phyloP scores from a whole-genome alignment of 2,888 invertebrate genomes.

The Chaetogeoica ovagalla region DNA sequence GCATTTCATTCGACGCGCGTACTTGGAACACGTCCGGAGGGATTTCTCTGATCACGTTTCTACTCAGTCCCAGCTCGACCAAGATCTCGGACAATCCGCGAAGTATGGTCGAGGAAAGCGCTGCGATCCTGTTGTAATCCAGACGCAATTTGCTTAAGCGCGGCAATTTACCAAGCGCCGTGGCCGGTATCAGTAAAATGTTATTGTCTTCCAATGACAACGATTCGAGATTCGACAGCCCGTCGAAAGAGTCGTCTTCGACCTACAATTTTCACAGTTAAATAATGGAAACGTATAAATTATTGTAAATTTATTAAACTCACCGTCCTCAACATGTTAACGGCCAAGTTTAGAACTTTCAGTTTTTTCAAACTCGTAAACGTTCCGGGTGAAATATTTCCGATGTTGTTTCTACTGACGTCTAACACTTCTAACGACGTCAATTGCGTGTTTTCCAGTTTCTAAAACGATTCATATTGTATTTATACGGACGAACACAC shows the following conservation, averaged over 20 bases:
- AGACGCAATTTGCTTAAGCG: constrained; percentile 73
- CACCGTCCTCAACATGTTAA: constrained; percentile 85
- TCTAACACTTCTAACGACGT: constrained; percentile 74
- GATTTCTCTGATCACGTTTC: constrained; percentile 84
- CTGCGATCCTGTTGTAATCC: constrained; percentile 85
- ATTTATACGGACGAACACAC: not conserved
- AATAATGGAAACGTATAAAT: not conserved
- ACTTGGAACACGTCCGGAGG: constrained; percentile 77
- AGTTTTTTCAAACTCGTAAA: constrained; percentile 75
- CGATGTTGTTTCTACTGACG: constrained; percentile 81
- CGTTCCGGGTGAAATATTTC: constrained; percentile 78
- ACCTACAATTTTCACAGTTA: constrained; percentile 64
- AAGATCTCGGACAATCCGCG: constrained; percentile 71
- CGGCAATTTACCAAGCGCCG: constrained; percentile 78
- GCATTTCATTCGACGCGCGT: not conserved
- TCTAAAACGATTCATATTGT: constrained; percentile 62
- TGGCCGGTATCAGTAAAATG: constrained; percentile 80
- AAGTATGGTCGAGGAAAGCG: constrained; percentile 77
- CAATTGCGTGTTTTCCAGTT: constrained; percentile 72
- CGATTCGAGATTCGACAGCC: constrained; percentile 74
- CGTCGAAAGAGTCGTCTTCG: constrained; percentile 85
- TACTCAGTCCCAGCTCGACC: constrained; percentile 75
- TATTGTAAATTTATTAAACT: constrained; percentile 58
- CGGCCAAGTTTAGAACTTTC: constrained; percentile 77
- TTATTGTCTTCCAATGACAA: constrained; percentile 84